Evolutionary conservation across 2,113 vertebrate species (phyloP).

Genomic region (Gavia stellata): DNA sequence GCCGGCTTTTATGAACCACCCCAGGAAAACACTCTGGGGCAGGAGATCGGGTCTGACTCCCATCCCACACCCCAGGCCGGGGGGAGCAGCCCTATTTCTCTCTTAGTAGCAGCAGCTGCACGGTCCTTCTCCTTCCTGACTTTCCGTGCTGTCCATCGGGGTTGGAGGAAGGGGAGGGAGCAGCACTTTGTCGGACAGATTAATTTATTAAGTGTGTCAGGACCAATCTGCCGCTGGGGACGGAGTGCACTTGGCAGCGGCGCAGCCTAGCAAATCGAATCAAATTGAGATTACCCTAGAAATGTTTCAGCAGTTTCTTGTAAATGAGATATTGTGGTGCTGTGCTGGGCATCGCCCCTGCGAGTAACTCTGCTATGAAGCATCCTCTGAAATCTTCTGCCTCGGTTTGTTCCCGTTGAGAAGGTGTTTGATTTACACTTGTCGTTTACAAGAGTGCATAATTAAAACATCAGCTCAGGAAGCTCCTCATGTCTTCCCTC

Average conservation of each 20-base stretch:
- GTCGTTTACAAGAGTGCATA: background rate
- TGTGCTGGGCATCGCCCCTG: background rate
- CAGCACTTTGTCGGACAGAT: background rate
- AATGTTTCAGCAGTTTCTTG: background rate
- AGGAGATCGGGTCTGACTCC: background rate
- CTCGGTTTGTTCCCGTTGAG: background rate
- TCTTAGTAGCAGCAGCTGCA: background rate
- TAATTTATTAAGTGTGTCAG: slow-evolving; percentile 52
- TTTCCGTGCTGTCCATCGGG: background rate
- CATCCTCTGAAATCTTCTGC: background rate
- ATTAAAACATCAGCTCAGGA: background rate
- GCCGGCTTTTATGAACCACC: background rate
- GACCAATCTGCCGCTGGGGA: background rate
- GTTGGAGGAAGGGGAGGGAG: background rate
- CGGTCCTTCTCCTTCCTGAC: background rate
- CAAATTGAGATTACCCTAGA: slow-evolving; percentile 10
- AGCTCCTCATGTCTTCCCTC: background rate
- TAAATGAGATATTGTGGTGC: background rate
- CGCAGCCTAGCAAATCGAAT: slow-evolving; percentile 4
- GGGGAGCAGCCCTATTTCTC: background rate
- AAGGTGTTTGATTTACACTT: background rate
- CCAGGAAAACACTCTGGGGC: background rate
- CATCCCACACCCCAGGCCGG: fast-evolving
- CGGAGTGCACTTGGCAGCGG: background rate
- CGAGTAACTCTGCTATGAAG: background rate